These are phyloP conservation scores for Sarcophaga rosellei DNA, from an alignment of 2,888 invertebrate species.

Conservation along the genomic window DNA sequence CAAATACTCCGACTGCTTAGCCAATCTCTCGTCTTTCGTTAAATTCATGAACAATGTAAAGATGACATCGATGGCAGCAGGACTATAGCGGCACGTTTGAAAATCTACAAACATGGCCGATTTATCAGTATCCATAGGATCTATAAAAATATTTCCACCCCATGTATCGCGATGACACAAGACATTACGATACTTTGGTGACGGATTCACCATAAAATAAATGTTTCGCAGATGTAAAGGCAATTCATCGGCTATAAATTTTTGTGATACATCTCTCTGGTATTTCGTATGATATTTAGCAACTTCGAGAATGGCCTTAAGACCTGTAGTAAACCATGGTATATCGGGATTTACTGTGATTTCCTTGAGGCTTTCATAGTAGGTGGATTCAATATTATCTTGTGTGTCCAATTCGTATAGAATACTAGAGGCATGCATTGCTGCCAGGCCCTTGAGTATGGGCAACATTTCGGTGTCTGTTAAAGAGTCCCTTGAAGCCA, in stretches of 20 bases:
- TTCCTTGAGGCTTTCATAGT: constrained; percentile 71
- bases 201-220: constrained; percentile 76
- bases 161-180: constrained; percentile 81
- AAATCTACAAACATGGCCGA: constrained; percentile 79
- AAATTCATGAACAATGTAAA: constrained; percentile 76
- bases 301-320: constrained; percentile 71
- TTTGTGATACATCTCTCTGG: constrained; percentile 68
- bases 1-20: constrained; percentile 68
- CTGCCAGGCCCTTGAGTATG: constrained; percentile 78
- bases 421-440: constrained; percentile 80
- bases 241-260: constrained; percentile 74
- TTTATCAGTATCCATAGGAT: constrained; percentile 32
- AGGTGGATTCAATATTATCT: constrained; percentile 70
- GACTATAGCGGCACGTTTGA: constrained; percentile 78
- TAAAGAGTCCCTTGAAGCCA: constrained; percentile 61
- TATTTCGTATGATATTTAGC: constrained; percentile 72
- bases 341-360: constrained; percentile 74
- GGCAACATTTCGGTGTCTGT: constrained; percentile 73
- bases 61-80: constrained; percentile 78
- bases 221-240: constrained; percentile 72
- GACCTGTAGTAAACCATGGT: constrained; percentile 76
- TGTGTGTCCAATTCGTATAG: constrained; percentile 76
- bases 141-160: constrained; percentile 79
- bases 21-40: constrained; percentile 69
- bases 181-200: constrained; percentile 81